These are phyloP conservation scores for Drosophila vallismaia DNA, from an alignment of 2,888 invertebrate species.

Conservation along the genomic window DNA sequence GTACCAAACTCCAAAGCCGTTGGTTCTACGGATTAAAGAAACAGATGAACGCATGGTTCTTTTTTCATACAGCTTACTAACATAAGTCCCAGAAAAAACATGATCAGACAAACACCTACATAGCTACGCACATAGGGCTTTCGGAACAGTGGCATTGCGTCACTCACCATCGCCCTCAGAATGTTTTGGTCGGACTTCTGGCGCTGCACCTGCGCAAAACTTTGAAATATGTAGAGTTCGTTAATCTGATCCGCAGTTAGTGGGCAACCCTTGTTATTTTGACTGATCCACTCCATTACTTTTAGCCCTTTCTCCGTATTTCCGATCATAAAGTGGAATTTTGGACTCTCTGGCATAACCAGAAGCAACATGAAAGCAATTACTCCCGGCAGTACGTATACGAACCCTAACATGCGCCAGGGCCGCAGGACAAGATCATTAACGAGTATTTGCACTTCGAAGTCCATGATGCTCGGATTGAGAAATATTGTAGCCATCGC, in stretches of 20 bases:
- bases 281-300: conserved; percentile 55
- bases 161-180: conserved; percentile 46
- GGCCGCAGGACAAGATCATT: conserved; percentile 44
- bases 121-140: conserved; percentile 52
- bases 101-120: conserved; percentile 54
- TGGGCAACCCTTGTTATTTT: conserved; percentile 44
- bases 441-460: conserved; percentile 25
- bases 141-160: conserved; percentile 59
- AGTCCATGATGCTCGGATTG: conserved; percentile 13
- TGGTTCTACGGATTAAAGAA: conserved; percentile 43
- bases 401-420: conserved; percentile 60
- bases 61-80: conserved; percentile 41
- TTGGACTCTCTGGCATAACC: conserved; percentile 66
- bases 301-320: conserved; percentile 35
- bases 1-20: conserved; percentile 68
- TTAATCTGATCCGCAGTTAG: conserved; percentile 44
- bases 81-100: conserved; percentile 63
- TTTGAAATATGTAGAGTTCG: conserved; percentile 36
- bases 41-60: neutral
- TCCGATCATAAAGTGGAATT: conserved; percentile 57
- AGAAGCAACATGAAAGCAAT: conserved; percentile 56
- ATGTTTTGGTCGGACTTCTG: conserved; percentile 22
- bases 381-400: conserved; percentile 55
- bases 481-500: conserved; percentile 45
- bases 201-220: neutral